Base-by-base conservation (phyloP, 1,140 invertebrate species). In the Globodera ellingtonae region DNA sequence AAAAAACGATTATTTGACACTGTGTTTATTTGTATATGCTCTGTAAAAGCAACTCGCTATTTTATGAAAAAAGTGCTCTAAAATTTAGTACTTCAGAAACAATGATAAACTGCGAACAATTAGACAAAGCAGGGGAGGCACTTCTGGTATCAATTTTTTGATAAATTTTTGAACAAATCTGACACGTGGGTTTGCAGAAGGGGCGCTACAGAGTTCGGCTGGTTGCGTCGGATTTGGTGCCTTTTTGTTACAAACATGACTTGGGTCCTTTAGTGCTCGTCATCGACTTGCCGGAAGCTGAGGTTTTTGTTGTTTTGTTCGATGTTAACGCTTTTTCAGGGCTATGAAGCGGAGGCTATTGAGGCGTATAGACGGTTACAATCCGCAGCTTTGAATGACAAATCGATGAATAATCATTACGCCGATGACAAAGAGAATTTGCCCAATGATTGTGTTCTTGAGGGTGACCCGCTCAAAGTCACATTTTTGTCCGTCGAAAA, bases 231-330 rank as follows among this genome's bases (percentile, higher is more conserved):
- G 78, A n/a, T 10, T n/a, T 77, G 47, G 79, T 79, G 4, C 78
- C 78, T 15, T n/a, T 79, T 4, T 21, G 75, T 35, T 79, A 50
- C 48, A 44, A 79, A 50, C 73, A 78, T 35, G 47, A 59, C 18
- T 18, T 79, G 10, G 78, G 78, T n/a, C 65, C 0, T n/a, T 13
- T 81, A 52, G 52, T 79, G 72, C 10, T 79, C 13, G 50, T 79
- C 79, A 52, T 79, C 18, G 78, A 79, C 79, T 81, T 79, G 78
- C 78, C 73, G 6, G 52, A 79, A 81, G 78, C 78, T 15, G 78
- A 79, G 48, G 78, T 79, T 18, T 8, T 7, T 73, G 46, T 70
- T 13, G 35, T 70, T 10, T 70, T 7, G 7, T 47, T 1, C 7
- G 44, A 18, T 73, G 24, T 50, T 35, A 24, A 9, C 71, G 13